Evolutionary conservation across 2,113 vertebrate species (phyloP), one percentile per base, ranked within the genome.

Genomic region (Cricetomys ansorgei): DNA sequence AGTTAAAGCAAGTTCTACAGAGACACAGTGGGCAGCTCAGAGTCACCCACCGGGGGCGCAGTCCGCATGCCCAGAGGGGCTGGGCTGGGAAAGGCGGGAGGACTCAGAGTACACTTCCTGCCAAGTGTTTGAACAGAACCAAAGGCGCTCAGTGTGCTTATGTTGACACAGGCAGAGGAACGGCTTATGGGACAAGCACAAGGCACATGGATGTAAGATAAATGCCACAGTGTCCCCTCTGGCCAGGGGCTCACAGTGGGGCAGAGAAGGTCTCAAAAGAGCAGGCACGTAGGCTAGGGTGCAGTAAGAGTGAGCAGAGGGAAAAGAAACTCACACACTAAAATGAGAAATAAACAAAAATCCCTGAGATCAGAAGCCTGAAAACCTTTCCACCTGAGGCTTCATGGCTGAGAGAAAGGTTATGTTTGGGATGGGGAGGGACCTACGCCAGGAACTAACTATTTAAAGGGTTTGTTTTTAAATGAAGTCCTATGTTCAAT

Each of bases 1-100:
- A 48, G 76, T 69, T 7, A 65, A 77, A 69, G 72, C 57, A 80
- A 92, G 27, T 65, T 80, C 77, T 73, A 72, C 2, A 55, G 89
- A 55, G 86, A 3, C 3, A 5, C 72, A 17, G 29, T 3, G 31
- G n/a, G 7, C 3, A 21, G 25, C 37, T 0, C 0, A 48, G 43
- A 48, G 25, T 59, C 29, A 10, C 16, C 40, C 11, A 15, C 1
- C 4, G 37, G 11, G 16, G 7, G 31, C 40, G 19, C 48, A 0
- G 15, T 37, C 69, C 23, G 57, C 65, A n/a, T 15, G 43, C 64
- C 45, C 37, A 29, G 5, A 55, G 57, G 76, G 65, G 50, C 81
- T 64, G 0, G 45, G 1, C 53, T 3, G 9, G 40, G 37, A 40
- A 43, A 6, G 2, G 37, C n/a, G 23, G 0, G 31, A 27, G 59